A percentile compares a stretch with the other conserved stretches of the same genome.
Evolutionary conservation across 2,888 invertebrate genomes (phyloP).

Genomic region (Eretmocerus hayati): DNA sequence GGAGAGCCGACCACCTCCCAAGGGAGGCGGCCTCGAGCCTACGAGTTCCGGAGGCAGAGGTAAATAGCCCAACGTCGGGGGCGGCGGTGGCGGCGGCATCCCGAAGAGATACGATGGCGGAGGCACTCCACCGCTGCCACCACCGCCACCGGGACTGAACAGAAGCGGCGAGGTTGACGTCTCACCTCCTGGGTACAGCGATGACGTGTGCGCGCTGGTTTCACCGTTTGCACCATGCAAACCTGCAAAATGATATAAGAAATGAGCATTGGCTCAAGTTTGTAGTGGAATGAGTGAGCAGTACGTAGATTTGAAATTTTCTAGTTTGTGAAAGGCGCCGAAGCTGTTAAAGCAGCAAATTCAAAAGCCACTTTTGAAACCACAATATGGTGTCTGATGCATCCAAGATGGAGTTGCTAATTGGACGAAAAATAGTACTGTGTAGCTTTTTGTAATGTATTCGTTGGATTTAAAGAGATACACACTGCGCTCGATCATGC

Average conservation of each 20-base stretch:
- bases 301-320: neutral
- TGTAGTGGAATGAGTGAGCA: too few relatives aligned
- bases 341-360: too few relatives aligned
- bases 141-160: slow-evolving; percentile 47
- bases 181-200: slow-evolving; percentile 43
- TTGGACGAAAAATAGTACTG: too few relatives aligned
- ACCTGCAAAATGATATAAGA: too few relatives aligned
- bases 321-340: neutral
- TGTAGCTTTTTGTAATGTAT: too few relatives aligned
- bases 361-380: neutral
- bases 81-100: slow-evolving; percentile 53
- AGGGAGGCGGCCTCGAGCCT: slow-evolving; percentile 47
- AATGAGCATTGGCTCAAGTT: too few relatives aligned
- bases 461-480: neutral
- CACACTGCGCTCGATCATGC: slow-evolving; percentile 1
- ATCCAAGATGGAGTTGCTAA: too few relatives aligned
- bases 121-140: slow-evolving; percentile 46
- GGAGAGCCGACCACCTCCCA: slow-evolving; percentile 43
- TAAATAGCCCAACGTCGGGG: slow-evolving; percentile 54
- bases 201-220: slow-evolving; percentile 23
- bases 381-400: neutral
- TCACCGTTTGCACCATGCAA: slow-evolving; percentile 18
- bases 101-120: slow-evolving; percentile 48
- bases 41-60: slow-evolving; percentile 39
- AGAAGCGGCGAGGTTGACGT: slow-evolving; percentile 47